phyloP scores from a whole-genome alignment of 2,888 invertebrate genomes.

The Archips xylosteana region DNA sequence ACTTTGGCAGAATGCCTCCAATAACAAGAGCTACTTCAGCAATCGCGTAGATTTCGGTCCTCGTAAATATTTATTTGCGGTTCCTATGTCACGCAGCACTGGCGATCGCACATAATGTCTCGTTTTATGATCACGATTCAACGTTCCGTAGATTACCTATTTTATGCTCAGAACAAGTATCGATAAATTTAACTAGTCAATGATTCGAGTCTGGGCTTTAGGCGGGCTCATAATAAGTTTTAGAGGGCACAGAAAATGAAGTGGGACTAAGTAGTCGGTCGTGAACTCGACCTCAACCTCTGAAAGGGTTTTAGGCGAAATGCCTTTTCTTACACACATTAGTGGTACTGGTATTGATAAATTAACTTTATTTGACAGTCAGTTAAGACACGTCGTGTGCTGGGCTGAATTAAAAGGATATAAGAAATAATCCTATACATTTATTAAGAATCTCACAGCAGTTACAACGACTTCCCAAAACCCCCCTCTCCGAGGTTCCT shows the following conservation, averaged over 20 bases:
- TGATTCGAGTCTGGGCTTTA: neutral
- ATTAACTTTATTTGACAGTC: too few species aligned
- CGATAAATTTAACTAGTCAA: neutral
- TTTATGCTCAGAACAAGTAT: neutral
- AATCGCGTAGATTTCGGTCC: neutral
- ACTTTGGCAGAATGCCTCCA: neutral
- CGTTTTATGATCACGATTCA: constrained; percentile 8
- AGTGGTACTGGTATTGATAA: too few species aligned
- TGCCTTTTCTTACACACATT: too few species aligned
- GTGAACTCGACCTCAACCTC: too few species aligned
- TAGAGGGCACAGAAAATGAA: neutral
- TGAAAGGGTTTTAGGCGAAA: too few species aligned
- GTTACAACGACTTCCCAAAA: too few species aligned
- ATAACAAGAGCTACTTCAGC: neutral
- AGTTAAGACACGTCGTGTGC: too few species aligned
- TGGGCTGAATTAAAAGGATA: too few species aligned
- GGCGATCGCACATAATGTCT: neutral
- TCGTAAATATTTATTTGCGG: constrained; percentile 4
- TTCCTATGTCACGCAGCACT: neutral
- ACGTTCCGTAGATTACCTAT: neutral
- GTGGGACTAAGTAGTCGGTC: too few species aligned
- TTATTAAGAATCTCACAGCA: too few species aligned
- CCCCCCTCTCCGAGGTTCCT: too few species aligned
- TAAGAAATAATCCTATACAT: too few species aligned
- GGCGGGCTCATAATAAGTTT: neutral